These are phyloP conservation scores for Poeciliopsis retropinna DNA, from an alignment of 2,113 vertebrate species.

Conservation along the genomic window DNA sequence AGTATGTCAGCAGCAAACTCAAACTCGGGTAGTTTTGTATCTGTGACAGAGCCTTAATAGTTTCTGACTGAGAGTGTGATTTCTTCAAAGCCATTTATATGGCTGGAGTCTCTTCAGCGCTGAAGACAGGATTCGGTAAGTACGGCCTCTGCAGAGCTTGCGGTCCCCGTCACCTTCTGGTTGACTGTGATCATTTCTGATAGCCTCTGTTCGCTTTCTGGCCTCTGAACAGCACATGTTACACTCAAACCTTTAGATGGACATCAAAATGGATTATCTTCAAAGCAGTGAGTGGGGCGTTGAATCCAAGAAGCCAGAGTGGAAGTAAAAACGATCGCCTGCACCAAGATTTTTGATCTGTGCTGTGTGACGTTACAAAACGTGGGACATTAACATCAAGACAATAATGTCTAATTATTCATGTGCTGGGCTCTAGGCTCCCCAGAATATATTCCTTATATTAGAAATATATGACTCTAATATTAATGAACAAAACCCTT, in stretches of 20 bases:
- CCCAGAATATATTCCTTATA: neutral
- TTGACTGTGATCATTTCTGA: slow-evolving; percentile 77
- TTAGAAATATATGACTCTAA: neutral
- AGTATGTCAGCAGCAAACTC: slow-evolving; percentile 34
- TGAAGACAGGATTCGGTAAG: slow-evolving; percentile 72
- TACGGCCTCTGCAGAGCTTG: slow-evolving; percentile 68
- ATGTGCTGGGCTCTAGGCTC: neutral
- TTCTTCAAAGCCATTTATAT: slow-evolving; percentile 69
- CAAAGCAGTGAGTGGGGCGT: slow-evolving; percentile 37
- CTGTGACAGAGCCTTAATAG: slow-evolving; percentile 46
- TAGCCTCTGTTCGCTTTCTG: slow-evolving; percentile 60
- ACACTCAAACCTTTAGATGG: slow-evolving; percentile 66
- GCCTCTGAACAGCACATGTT: slow-evolving; percentile 62
- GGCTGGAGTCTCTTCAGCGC: slow-evolving; percentile 46
- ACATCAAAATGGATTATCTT: slow-evolving; percentile 72
- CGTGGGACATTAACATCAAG: slow-evolving; percentile 10
- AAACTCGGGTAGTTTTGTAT: slow-evolving; percentile 30
- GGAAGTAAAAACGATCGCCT: slow-evolving; percentile 67
- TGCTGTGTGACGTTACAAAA: slow-evolving; percentile 24
- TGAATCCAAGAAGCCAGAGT: slow-evolving; percentile 38
- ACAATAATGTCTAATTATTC: slow-evolving; percentile 1
- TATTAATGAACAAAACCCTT: neutral
- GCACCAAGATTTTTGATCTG: slow-evolving; percentile 25
- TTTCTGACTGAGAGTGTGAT: slow-evolving; percentile 70
- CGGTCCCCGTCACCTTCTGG: slow-evolving; percentile 60